Conservation (phyloP, 2,888 invertebrate genomes). For the Caenorhabditis sp. region DNA sequence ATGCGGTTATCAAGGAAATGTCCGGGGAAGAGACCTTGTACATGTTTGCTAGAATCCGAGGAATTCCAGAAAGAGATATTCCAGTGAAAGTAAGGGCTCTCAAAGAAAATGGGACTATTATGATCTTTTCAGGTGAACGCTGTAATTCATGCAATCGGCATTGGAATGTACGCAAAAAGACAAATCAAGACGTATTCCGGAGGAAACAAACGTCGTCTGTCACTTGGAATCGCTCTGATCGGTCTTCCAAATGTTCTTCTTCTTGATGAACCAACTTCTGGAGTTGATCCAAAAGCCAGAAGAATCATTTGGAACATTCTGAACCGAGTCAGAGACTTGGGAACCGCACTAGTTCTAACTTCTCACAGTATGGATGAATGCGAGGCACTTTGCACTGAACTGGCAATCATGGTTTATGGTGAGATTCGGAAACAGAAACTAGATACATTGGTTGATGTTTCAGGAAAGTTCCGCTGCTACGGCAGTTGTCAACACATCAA, state of each 20-base stretch:
- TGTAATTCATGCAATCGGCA: slow-evolving; percentile 72
- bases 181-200: slow-evolving; percentile 85
- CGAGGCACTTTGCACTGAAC: slow-evolving; percentile 89
- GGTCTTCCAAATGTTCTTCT: slow-evolving; percentile 87
- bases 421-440: too few species aligned
- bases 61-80: slow-evolving; percentile 84
- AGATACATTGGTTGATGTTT: background rate
- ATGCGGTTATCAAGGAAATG: slow-evolving; percentile 88
- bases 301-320: slow-evolving; percentile 75
- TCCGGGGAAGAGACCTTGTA: slow-evolving; percentile 88
- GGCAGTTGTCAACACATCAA: slow-evolving; percentile 88
- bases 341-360: slow-evolving; percentile 87
- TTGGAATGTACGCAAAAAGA: slow-evolving; percentile 74
- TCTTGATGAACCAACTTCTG: slow-evolving; percentile 85
- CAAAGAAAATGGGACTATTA: too few species aligned
- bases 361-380: slow-evolving; percentile 93
- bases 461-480: slow-evolving; percentile 82
- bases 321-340: slow-evolving; percentile 76
- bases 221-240: slow-evolving; percentile 88
- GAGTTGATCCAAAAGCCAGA: slow-evolving; percentile 86
- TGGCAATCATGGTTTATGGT: slow-evolving; percentile 89
- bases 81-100: slow-evolving; percentile 46
- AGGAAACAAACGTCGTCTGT: slow-evolving; percentile 89
- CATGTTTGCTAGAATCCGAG: slow-evolving; percentile 88
- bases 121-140: slow-evolving; percentile 54